Evolutionary conservation across 2,888 invertebrate genomes (phyloP), one percentile per base, ranked within the genome.

Genomic region (Galerucella nymphaeae): DNA sequence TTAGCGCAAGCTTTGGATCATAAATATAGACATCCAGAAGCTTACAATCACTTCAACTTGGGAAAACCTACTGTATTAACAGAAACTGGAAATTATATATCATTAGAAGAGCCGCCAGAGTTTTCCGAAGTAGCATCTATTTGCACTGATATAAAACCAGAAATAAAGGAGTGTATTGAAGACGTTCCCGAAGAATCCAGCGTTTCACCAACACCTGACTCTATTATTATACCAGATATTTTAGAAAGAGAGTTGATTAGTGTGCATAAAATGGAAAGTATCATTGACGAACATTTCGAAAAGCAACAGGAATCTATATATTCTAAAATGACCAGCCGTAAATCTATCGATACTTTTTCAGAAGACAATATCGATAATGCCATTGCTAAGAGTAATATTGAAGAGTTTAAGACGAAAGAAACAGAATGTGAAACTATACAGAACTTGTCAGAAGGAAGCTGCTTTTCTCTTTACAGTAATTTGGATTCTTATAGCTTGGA

Each of bases 1-100:
- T 23, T 72, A 14, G 72, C 72, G 2, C 66, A 72, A 20, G 69
- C 72, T n/a, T 50, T 75, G 30, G 66, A 72, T 18, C 62, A 48
- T 10, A 74, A 68, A 61, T 71, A 68, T 38, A 65, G 59, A 38
- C 18, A 62, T 41, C 42, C 53, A n/a, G 18, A 53, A 10, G 18
- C 8, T 2, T 18, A 18, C 53, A 53, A 53, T 53, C 10, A 20
- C 14, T 10, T 38, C 42, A 13, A 6, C 30, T 14, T 41, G 1
- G 42, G 6, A 1, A 57, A 66, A 30, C 58, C 65, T 1, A 11
- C 16, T 1, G 18, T 58, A 10, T 42, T 66, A 13, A 16, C 42
- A 16, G 62, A 70, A 55, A 48, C 14, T 11, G 14, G 42, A 23
- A n/a, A 42, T n/a, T 14, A 23, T 13, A 18, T 58, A 18, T 38